These are phyloP conservation scores for Rotaria macrura DNA, from an alignment of 2,888 invertebrate species.

Conservation along the genomic window DNA sequence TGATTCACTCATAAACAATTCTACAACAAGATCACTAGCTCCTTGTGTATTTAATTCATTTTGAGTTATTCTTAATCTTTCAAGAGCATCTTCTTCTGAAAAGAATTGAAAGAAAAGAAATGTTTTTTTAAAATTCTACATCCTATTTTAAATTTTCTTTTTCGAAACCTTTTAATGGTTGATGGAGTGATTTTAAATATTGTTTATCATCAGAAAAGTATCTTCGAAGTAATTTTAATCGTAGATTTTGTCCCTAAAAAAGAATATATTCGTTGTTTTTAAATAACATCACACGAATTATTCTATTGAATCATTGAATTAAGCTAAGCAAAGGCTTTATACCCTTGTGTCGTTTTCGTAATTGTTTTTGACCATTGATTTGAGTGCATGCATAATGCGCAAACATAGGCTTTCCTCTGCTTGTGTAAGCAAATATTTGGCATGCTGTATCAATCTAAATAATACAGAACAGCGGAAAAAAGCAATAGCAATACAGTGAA, in stretches of 20 bases:
- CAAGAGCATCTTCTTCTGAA: constrained; percentile 35
- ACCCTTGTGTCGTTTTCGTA: background rate
- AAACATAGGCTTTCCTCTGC: background rate
- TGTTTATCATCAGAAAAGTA: constrained; percentile 19
- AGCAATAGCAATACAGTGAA: background rate
- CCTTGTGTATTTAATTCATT: constrained; percentile 80
- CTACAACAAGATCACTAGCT: constrained; percentile 88
- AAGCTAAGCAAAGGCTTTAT: background rate
- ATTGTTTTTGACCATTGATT: constrained; percentile 20
- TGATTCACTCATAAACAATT: constrained; percentile 84
- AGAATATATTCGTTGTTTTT: background rate
- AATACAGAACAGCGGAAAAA: background rate
- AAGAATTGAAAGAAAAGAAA: background rate
- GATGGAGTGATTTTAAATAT: constrained; percentile 5
- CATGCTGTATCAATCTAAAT: constrained; percentile 24
- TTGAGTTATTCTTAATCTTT: constrained; percentile 31
- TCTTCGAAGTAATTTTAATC: background rate
- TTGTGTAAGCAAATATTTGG: constrained; percentile 22
- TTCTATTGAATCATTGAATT: too few species aligned
- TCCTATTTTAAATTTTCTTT: too few species aligned
- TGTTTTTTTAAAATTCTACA: too few species aligned
- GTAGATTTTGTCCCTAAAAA: background rate
- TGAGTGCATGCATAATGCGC: constrained; percentile 19
- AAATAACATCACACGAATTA: too few species aligned
- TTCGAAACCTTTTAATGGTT: background rate